phyloP scores from a whole-genome alignment of 2,113 vertebrate genomes.

The Alouatta palliata region DNA sequence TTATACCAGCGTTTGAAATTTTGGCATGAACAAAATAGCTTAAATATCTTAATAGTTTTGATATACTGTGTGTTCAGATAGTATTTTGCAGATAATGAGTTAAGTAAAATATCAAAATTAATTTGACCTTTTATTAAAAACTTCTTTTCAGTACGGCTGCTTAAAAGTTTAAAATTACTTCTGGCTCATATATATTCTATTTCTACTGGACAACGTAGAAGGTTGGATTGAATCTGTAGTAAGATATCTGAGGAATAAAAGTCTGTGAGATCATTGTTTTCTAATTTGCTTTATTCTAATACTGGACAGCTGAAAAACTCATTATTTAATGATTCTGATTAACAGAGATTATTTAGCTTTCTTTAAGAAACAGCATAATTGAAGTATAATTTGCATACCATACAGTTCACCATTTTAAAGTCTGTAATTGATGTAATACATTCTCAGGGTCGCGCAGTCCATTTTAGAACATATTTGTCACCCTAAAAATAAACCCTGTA shows the following conservation, averaged over 20 bases:
- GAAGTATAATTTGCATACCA: not conserved
- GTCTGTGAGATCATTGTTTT: not conserved
- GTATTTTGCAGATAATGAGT: not conserved
- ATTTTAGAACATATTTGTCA: not conserved
- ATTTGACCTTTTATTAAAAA: not conserved
- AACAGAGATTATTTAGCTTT: not conserved
- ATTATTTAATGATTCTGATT: not conserved
- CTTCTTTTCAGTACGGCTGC: not conserved
- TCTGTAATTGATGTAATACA: not conserved
- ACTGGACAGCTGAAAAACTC: not conserved
- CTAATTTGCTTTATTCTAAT: not conserved
- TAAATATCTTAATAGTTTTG: not conserved
- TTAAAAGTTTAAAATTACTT: not conserved
- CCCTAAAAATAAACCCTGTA: not conserved
- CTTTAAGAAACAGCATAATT: not conserved
- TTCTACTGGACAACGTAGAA: not conserved
- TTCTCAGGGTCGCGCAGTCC: not conserved
- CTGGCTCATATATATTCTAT: not conserved
- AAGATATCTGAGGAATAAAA: not conserved
- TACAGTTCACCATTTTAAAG: not conserved
- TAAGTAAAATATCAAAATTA: not conserved
- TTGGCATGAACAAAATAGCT: not conserved
- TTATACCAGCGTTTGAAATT: not conserved
- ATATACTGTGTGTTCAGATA: not conserved
- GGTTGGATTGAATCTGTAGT: not conserved